Base-by-base conservation (phyloP, 2,797 vertebrate species). In the Bovichtus variegatus region DNA sequence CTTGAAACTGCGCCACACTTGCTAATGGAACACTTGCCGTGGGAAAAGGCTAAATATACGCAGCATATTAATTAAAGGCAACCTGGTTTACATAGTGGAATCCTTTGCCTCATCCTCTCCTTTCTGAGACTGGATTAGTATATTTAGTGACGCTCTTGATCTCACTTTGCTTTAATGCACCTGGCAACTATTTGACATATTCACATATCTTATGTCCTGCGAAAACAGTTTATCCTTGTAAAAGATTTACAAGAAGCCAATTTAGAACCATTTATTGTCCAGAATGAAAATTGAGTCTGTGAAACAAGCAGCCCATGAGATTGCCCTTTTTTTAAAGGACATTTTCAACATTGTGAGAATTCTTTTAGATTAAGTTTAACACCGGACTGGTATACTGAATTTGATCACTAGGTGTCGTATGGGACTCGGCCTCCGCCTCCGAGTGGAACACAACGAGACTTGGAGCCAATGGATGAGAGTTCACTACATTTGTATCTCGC, bases 1-100 rank as follows among this genome's bases (percentile, higher is more conserved):
- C 19, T 44, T 23, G 10, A 53, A 64, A 29, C 21, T 62, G 29
- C 69, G 64, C 21, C 38, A 34, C 29, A 9, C 21, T 36, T 29
- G 12, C 9, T 47, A 71, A 49, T 43, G 13, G 55, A 19, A 54
- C 58, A 27, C 23, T 29, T 21, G 29, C 59, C 9, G 10, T 31
- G 19, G 55, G 47, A 71, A 38, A 31, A 59, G 54, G 11, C 19
- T 66, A 43, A 75, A 78, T 19, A 31, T 9, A 13, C 47, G 16
- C 55, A 18, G 25, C 43, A 47, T 69, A 19, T 64, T 54, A 73
- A 50, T 46, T 43, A 47, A 57, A 43, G 10, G 29, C 4, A 31
- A 43, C 41, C 54, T 55, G 18, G 44, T 50, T 65, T 69, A 59
- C 25, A 9, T 3, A 3, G 27, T 62, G 36, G 43, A 72, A 46